phyloP scores from a whole-genome alignment of 1,140 invertebrate species.

The Hypsibius dujardini region DNA sequence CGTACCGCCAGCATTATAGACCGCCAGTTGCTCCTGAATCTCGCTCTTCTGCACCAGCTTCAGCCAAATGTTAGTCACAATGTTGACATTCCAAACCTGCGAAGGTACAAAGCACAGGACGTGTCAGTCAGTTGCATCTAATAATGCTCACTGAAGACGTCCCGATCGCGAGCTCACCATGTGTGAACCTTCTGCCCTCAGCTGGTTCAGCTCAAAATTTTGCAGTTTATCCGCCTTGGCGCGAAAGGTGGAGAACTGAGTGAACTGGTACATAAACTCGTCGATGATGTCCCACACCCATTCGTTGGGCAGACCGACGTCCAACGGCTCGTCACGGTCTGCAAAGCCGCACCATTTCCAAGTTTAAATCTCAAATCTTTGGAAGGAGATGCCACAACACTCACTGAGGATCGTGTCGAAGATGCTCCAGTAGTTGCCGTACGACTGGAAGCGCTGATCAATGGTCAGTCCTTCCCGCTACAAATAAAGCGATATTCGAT shows the following conservation, averaged over 20 bases:
- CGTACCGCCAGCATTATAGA: constrained; percentile 38
- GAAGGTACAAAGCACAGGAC: constrained; percentile 21
- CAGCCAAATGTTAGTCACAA: constrained; percentile 90
- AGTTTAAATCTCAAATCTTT: neutral
- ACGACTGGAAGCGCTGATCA: constrained; percentile 80
- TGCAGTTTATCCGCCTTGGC: constrained; percentile 55
- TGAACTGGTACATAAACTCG: constrained; percentile 55
- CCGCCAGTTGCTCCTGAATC: constrained; percentile 90
- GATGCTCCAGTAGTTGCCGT: constrained; percentile 92
- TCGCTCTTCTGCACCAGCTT: constrained; percentile 95
- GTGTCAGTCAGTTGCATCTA: no score
- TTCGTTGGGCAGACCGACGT: constrained; percentile 82
- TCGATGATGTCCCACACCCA: constrained; percentile 99
- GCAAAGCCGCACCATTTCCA: constrained; percentile 21
- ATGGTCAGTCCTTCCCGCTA: constrained; percentile 59
- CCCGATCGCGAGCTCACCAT: no score
- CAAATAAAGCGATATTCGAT: constrained; percentile 35
- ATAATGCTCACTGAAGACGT: no score
- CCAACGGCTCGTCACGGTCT: constrained; percentile 67
- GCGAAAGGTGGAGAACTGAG: constrained; percentile 26
- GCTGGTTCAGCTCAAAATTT: constrained; percentile 13
- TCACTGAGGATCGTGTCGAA: constrained; percentile 81
- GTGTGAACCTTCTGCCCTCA: no score
- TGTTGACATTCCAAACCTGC: constrained; percentile 86
- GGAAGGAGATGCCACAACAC: constrained; percentile 23